These are phyloP conservation scores for Leucosticte australis DNA, from an alignment of 2,113 vertebrate genomes.

Conservation along the genomic window DNA sequence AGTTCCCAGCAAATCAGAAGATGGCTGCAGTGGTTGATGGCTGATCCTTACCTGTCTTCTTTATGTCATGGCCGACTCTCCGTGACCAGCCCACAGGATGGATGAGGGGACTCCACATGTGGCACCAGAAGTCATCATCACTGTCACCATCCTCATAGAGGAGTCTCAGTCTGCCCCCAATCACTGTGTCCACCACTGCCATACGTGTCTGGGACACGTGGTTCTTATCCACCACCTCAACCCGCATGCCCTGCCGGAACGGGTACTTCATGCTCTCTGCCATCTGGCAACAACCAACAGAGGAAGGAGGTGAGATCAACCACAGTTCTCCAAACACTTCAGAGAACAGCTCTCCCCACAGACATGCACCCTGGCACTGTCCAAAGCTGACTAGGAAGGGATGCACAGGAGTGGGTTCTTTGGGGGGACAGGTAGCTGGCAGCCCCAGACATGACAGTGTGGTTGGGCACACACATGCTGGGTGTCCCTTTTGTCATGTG, in stretches of 20 bases:
- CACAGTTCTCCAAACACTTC: not conserved
- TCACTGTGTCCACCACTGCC: slow-evolving; percentile 84
- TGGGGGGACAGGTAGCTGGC: not conserved
- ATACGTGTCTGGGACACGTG: slow-evolving; percentile 83
- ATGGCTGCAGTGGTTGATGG: not conserved
- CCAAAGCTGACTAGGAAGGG: not conserved
- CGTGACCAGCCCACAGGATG: slow-evolving; percentile 92
- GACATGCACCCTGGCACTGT: not conserved
- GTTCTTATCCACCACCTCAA: slow-evolving; percentile 92
- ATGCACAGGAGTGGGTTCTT: not conserved
- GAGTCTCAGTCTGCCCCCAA: slow-evolving; percentile 89
- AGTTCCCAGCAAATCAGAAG: not conserved
- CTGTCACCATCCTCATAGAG: slow-evolving; percentile 84
- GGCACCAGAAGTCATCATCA: slow-evolving; percentile 92
- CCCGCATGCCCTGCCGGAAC: slow-evolving; percentile 85
- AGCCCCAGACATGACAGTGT: not conserved
- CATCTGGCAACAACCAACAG: slow-evolving; percentile 73
- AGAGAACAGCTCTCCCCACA: not conserved
- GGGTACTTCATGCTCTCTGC: slow-evolving; percentile 86
- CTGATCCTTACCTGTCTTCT: slow-evolving; percentile 73
- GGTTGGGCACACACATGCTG: fast-evolving
- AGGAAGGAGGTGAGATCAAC: not conserved
- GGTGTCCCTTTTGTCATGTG: not conserved
- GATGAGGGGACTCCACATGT: slow-evolving; percentile 91
- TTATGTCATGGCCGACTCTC: slow-evolving; percentile 86